Conservation (phyloP, 2,888 invertebrate genomes). For the Athalia cordata region DNA sequence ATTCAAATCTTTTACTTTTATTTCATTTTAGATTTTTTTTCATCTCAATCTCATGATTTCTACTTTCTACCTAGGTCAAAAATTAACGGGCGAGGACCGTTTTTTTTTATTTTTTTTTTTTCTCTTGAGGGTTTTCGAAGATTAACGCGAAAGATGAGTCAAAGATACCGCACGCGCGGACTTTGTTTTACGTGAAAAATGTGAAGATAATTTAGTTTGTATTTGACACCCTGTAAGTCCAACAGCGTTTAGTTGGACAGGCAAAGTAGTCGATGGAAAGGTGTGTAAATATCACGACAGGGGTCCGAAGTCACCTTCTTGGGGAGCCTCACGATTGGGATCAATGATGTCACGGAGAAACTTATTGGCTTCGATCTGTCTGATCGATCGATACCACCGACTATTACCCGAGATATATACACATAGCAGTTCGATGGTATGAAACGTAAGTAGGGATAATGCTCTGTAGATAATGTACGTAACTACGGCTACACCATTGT, state of each 20-base stretch:
- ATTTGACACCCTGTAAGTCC: constrained; percentile 35
- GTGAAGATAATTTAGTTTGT: neutral
- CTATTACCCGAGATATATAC: constrained; percentile 51
- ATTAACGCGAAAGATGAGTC: too few species aligned
- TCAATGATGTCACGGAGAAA: constrained; percentile 60
- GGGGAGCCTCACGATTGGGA: constrained; percentile 55
- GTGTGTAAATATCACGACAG: constrained; percentile 40
- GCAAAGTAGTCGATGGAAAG: constrained; percentile 26
- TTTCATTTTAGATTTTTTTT: too few species aligned
- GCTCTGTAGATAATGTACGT: constrained; percentile 57
- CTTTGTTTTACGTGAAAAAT: too few species aligned
- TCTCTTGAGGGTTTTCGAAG: too few species aligned
- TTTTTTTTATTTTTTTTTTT: too few species aligned
- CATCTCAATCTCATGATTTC: neutral
- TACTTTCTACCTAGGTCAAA: constrained; percentile 10
- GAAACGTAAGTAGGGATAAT: constrained; percentile 46
- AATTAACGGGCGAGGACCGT: neutral
- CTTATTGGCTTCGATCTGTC: constrained; percentile 57
- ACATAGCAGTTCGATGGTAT: neutral
- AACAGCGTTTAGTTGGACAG: constrained; percentile 32
- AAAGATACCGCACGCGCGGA: too few species aligned
- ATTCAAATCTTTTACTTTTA: neutral
- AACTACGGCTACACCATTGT: constrained; percentile 47
- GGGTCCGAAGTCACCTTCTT: constrained; percentile 42
- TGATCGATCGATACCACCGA: constrained; percentile 59